Evolutionary conservation across 1,140 invertebrate genomes (phyloP).

Genomic region (Drosophila busckii): DNA sequence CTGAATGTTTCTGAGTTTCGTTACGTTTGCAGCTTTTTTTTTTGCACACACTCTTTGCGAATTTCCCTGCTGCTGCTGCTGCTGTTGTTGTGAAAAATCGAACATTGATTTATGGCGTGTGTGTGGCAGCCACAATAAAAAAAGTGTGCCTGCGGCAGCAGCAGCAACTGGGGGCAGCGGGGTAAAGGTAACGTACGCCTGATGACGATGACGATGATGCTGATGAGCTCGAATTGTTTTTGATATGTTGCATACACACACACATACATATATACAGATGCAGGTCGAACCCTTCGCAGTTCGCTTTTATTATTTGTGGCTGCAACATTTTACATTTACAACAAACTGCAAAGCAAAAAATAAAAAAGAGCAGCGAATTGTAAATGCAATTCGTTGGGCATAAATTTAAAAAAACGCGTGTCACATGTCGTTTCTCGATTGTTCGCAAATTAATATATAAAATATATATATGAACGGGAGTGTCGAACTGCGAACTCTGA

Average conservation of each 20-base stretch:
- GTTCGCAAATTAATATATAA: conserved; percentile 78
- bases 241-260: conserved; percentile 54
- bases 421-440: conserved; percentile 78
- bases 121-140: conserved; percentile 54
- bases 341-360: conserved; percentile 33
- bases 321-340: conserved; percentile 45
- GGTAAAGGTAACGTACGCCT: conserved; percentile 17
- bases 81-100: conserved; percentile 56
- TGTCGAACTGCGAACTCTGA: conserved; percentile 17
- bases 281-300: conserved; percentile 39
- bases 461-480: conserved; percentile 48
- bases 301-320: conserved; percentile 61
- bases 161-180: neutral
- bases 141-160: conserved; percentile 22
- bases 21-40: conserved; percentile 39
- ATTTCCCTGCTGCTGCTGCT: conserved; percentile 45
- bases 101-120: conserved; percentile 73
- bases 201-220: conserved; percentile 68
- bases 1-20: conserved; percentile 30
- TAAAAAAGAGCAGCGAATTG: conserved; percentile 39
- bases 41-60: conserved; percentile 43
- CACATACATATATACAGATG: conserved; percentile 30
- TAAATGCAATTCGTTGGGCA: conserved; percentile 75
- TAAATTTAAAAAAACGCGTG: conserved; percentile 78
- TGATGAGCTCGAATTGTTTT: conserved; percentile 73